These are phyloP conservation scores for Pan paniscus DNA, from an alignment of 2,113 vertebrate species.

Conservation along the genomic window DNA sequence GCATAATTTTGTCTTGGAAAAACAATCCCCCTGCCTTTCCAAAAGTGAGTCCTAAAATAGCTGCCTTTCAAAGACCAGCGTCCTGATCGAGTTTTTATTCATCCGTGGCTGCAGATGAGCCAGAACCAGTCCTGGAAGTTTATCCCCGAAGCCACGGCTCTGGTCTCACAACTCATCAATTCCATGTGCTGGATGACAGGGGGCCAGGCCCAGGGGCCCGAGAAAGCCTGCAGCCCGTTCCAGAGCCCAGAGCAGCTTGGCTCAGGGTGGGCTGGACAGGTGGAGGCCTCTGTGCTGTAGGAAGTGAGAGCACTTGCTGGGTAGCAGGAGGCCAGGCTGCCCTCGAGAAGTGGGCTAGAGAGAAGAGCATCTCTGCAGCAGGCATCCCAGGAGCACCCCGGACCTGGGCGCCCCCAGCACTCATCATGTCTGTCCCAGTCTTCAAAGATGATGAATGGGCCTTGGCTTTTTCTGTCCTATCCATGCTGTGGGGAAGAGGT, in stretches of 20 bases:
- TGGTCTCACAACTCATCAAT: not conserved
- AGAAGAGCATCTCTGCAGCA: fast-evolving
- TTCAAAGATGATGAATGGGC: not conserved
- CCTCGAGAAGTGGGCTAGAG: not conserved
- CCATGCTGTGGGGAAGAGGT: not conserved
- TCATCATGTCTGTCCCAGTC: fast-evolving
- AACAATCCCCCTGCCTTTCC: conserved; percentile 29
- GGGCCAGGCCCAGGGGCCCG: not conserved
- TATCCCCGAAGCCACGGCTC: not conserved
- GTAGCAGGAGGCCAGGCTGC: not conserved
- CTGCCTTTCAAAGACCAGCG: not conserved
- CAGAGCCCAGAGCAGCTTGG: not conserved
- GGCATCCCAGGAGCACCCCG: not conserved
- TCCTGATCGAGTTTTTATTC: conserved; percentile 55
- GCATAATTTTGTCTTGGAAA: conserved; percentile 47
- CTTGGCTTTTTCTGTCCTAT: too few relatives aligned
- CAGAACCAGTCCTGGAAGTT: not conserved
- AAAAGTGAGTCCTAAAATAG: conserved; percentile 40
- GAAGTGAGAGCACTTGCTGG: not conserved
- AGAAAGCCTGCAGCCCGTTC: not conserved
- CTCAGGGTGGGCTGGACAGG: fast-evolving
- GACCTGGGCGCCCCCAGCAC: fast-evolving
- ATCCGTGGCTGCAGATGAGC: conserved; percentile 25
- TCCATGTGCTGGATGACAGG: not conserved
- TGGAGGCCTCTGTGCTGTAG: fast-evolving